Percentiles rank a stretch among this genome's conserved stretches.
These are phyloP conservation scores for Gadopsis bispinosus DNA, from an alignment of 2,797 vertebrate species.

Conservation along the genomic window DNA sequence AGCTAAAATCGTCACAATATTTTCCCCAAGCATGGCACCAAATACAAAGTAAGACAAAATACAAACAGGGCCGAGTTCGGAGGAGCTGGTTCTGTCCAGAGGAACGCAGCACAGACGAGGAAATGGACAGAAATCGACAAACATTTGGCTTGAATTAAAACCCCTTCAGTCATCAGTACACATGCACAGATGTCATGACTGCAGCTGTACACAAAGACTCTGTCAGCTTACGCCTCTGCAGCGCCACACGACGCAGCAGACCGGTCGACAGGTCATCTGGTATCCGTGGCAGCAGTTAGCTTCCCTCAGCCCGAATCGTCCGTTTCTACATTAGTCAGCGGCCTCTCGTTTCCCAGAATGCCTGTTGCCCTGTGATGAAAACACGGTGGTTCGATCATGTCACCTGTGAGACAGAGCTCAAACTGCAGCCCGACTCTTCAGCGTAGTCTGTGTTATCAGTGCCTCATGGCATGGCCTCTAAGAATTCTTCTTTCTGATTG, in stretches of 20 bases:
- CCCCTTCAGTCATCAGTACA: conserved; percentile 9
- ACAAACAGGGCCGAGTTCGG: not conserved
- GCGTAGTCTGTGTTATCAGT: not conserved
- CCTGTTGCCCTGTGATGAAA: not conserved
- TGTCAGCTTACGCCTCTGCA: too few species aligned
- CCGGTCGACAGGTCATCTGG: too few species aligned
- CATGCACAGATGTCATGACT: not conserved
- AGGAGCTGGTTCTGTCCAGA: conserved; percentile 28
- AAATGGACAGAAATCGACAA: not conserved
- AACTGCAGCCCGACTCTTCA: not conserved
- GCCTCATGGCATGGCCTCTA: not conserved
- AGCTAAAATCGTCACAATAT: conserved; percentile 24
- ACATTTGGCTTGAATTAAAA: conserved; percentile 23
- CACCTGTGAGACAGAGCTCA: not conserved
- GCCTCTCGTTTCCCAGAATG: conserved; percentile 16
- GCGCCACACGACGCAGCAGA: not conserved
- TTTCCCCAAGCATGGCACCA: conserved; percentile 38
- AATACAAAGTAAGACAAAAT: conserved; percentile 29
- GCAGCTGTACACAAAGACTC: conserved; percentile 11
- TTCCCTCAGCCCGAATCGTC: not conserved
- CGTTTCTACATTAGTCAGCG: not conserved
- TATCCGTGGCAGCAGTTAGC: not conserved
- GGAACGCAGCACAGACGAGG: conserved; percentile 2
- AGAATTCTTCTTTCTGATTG: not conserved
- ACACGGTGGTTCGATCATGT: not conserved